Base-by-base conservation (phyloP, 2,113 vertebrate species). In the Mohoua ochrocephala region DNA sequence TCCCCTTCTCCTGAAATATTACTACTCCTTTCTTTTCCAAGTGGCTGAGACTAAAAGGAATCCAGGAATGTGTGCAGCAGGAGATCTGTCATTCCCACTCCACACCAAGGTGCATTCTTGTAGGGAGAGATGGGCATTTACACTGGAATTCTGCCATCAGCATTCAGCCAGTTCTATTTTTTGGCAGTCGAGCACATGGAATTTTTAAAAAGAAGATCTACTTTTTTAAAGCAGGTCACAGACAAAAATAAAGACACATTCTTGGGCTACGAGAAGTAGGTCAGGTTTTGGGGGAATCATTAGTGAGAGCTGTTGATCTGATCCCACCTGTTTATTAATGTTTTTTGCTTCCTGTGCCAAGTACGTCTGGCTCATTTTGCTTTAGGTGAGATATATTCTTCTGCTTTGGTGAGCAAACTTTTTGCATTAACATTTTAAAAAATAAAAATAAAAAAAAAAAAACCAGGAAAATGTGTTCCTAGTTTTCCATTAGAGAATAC, bases 201-300 rank as follows among this genome's bases (percentile, higher is more conserved):
- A 96, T 95, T 93, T 94, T 93, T 57, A 60, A 60, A 89, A 93
- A 89, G 85, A 91, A 22, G 82, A 89, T 94, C 70, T 96, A 64
- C 90, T 84, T 90, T 94, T 93, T 80, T 33, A 44, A 93, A 96
- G 76, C 88, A 91, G 96, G 94, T 97, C 95, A 94, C 76, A 94
- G 93, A 96, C 92, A 57, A 96, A 96, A 97, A 96, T 95, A 90
- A 96, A 97, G 96, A 83, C 76, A 52, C 92, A 81, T 95, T 96
- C 92, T 96, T 94, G 93, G 80, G 68, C 92, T 91, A 19, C 37
- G 9, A 96, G 95, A 96, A 97, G 68, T 97, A 96, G 96, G 96
- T 96, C 96, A 96, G 76, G 83, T 90, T 97, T 95, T 93, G 88
- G 93, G 64, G 64, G 79, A 96, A 83, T 90, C 87, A 61, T 94